Evolutionary conservation across 2,113 vertebrate genomes (phyloP).

Genomic region (Corythornis cristatus): DNA sequence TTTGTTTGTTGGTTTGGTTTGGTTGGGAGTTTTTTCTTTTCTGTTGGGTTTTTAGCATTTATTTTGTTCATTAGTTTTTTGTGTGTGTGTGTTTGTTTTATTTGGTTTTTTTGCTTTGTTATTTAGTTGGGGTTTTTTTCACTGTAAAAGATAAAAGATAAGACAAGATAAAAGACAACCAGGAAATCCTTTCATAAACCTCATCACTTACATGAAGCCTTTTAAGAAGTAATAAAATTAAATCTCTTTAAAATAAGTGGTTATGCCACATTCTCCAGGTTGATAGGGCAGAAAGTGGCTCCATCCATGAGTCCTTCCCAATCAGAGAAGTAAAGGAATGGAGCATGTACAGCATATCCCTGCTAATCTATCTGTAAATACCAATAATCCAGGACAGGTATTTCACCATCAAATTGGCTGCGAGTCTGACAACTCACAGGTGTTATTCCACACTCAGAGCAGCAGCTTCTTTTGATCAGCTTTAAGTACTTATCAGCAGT

Average conservation of each 20-base stretch:
- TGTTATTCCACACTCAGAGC: background rate
- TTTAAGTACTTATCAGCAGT: slow-evolving; percentile 7
- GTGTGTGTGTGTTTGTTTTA: background rate
- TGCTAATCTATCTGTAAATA: background rate
- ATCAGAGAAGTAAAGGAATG: background rate
- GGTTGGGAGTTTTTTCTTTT: too few relatives aligned
- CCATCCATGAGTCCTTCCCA: background rate
- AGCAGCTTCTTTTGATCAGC: slow-evolving; percentile 6
- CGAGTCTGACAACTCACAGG: background rate
- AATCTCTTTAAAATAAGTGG: background rate
- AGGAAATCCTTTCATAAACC: background rate
- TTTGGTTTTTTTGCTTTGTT: too few relatives aligned
- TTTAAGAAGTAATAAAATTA: background rate
- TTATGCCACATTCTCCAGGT: background rate
- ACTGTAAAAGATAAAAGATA: background rate
- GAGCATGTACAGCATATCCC: too few relatives aligned
- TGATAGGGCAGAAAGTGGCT: background rate
- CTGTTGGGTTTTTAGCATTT: too few relatives aligned
- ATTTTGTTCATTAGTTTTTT: too few relatives aligned
- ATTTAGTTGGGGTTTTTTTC: background rate
- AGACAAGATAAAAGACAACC: background rate
- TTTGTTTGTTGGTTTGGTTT: background rate
- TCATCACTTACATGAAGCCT: background rate
- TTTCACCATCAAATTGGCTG: background rate
- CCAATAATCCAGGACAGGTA: background rate